phyloP scores from a whole-genome alignment of 2,797 vertebrate species.

The Bryconaethiops microstoma region DNA sequence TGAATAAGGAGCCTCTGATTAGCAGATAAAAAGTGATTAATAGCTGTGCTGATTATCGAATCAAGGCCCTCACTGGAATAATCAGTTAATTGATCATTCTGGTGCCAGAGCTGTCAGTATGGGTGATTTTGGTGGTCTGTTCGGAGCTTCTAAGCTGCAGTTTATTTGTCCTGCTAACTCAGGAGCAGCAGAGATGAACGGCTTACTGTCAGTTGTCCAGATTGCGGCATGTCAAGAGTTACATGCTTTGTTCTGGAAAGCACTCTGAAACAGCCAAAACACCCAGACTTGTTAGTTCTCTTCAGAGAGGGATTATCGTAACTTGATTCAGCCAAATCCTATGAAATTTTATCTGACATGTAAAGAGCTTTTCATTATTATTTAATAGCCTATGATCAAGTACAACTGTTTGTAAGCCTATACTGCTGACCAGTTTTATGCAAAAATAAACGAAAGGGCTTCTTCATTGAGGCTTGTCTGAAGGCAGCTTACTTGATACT shows the following conservation, averaged over 20 bases:
- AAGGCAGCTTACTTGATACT: not conserved
- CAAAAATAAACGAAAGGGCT: not conserved
- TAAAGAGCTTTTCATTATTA: not conserved
- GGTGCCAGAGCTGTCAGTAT: constrained; percentile 43
- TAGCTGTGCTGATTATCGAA: constrained; percentile 73
- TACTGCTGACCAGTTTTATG: not conserved
- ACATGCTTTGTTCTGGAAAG: constrained; percentile 1
- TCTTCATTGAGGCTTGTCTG: not conserved
- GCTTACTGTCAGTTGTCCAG: constrained; percentile 28
- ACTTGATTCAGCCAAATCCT: no score
- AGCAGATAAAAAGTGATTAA: constrained; percentile 76
- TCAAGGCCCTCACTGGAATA: constrained; percentile 67
- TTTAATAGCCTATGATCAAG: not conserved
- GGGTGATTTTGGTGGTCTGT: constrained; percentile 40
- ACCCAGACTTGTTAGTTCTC: not conserved
- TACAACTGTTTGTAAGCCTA: not conserved
- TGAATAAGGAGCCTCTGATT: constrained; percentile 70
- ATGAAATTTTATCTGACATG: not conserved
- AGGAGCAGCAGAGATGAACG: constrained; percentile 47
- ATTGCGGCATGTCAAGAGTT: not conserved
- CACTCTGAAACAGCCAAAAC: not conserved
- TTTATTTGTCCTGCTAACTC: constrained; percentile 56
- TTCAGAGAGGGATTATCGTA: not conserved
- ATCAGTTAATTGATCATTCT: constrained; percentile 78
- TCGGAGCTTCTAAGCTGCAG: constrained; percentile 30